A percentile compares a stretch with the other conserved stretches of the same genome.
Evolutionary conservation across 2,797 vertebrate genomes (phyloP).

Genomic region (Ctenopoma multispine): DNA sequence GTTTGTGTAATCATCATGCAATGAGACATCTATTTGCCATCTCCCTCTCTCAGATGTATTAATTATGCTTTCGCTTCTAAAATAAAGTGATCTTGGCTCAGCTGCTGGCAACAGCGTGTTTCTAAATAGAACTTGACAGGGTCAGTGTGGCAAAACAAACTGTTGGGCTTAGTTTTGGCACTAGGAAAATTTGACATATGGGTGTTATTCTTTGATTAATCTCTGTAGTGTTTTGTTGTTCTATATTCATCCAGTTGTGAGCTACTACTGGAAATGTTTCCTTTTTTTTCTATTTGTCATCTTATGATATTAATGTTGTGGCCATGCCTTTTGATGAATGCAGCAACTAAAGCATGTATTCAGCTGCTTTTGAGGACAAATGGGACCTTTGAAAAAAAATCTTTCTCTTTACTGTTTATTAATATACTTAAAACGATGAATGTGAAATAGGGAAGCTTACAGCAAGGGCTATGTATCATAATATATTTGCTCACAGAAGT

Average conservation of each 20-base stretch:
- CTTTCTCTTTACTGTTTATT: conserved; percentile 86
- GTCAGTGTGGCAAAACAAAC: conserved; percentile 72
- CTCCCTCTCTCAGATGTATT: conserved; percentile 58
- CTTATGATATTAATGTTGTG: conserved; percentile 71
- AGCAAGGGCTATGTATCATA: conserved; percentile 80
- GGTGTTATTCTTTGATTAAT: conserved; percentile 68
- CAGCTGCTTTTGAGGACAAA: conserved; percentile 86
- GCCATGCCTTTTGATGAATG: conserved; percentile 84
- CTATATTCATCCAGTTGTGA: conserved; percentile 70
- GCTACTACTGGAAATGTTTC: conserved; percentile 53
- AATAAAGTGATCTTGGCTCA: conserved; percentile 63
- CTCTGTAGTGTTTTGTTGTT: conserved; percentile 59
- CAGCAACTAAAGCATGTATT: conserved; percentile 79
- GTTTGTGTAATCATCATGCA: conserved; percentile 30
- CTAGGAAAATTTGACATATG: conserved; percentile 63
- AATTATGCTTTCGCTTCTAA: conserved; percentile 61
- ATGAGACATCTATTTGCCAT: conserved; percentile 30
- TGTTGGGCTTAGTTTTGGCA: conserved; percentile 61
- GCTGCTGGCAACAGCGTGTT: conserved; percentile 58
- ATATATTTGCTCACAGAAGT: conserved; percentile 80
- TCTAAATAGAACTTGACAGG: conserved; percentile 71
- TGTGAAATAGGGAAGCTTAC: conserved; percentile 75
- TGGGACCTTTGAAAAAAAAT: conserved; percentile 83
- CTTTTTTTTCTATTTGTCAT: conserved; percentile 69
- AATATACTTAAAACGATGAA: conserved; percentile 88